Conservation (phyloP, 1,140 invertebrate species). For the Amphibalanus amphitrite region DNA sequence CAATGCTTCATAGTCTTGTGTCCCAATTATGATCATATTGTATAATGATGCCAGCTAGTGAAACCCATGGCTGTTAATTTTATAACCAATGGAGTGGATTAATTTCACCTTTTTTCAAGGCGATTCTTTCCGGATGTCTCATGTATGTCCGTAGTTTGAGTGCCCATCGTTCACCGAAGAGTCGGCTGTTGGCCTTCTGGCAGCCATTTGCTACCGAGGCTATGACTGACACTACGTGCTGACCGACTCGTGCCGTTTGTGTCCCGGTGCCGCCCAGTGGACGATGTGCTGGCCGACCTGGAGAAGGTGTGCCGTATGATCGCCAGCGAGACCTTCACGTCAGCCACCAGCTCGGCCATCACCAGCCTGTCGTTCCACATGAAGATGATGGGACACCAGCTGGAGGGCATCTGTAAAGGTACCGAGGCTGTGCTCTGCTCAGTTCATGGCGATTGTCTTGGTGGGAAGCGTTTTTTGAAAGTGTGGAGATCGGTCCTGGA, state of each 20-base stretch:
- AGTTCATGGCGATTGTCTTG: conserved; percentile 4
- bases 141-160: neutral
- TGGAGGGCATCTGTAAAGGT: conserved; percentile 57
- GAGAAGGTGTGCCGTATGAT: conserved; percentile 20
- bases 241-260: neutral
- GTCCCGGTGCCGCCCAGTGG: conserved; percentile 11
- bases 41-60: too few relatives aligned
- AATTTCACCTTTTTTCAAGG: neutral
- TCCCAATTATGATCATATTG: too few relatives aligned
- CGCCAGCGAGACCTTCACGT: conserved; percentile 20
- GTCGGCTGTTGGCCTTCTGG: neutral
- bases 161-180: neutral
- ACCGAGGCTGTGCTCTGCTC: conserved; percentile 19
- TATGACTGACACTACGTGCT: too few relatives aligned
- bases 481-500: neutral
- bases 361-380: conserved; percentile 48
- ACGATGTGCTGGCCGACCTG: conserved; percentile 20
- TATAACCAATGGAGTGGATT: too few relatives aligned
- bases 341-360: conserved; percentile 22
- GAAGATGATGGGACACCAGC: conserved; percentile 48
- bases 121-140: too few relatives aligned
- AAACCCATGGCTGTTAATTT: too few relatives aligned
- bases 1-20: too few relatives aligned
- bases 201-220: too few relatives aligned
- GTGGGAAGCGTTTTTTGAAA: conserved; percentile 4